A percentile compares a stretch with the other conserved stretches of the same genome.
Conservation (phyloP, 1,140 invertebrate genomes). For the Formica selysi region DNA sequence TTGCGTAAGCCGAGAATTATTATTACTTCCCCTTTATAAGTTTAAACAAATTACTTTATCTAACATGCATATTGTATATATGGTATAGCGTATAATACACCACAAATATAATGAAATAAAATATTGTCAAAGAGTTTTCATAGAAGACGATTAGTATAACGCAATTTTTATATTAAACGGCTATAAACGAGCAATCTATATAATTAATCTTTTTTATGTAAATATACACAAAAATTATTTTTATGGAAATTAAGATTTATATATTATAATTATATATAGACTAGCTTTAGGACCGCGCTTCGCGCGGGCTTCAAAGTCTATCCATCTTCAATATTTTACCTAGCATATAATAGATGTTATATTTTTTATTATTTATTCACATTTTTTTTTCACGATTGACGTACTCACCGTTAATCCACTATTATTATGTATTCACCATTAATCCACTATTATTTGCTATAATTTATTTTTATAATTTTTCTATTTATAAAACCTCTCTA, state of each 20-base stretch:
- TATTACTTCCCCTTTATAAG: constrained; percentile 35
- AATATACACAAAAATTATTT: not conserved
- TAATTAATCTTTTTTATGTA: not conserved
- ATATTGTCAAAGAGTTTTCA: not conserved
- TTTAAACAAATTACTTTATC: constrained; percentile 54
- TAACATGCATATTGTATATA: constrained; percentile 37
- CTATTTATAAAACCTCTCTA: no score
- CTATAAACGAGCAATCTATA: not conserved
- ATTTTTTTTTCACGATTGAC: no score
- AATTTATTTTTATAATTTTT: no score
- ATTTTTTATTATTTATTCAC: no score
- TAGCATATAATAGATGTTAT: no score
- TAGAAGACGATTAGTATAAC: not conserved
- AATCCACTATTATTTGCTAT: no score
- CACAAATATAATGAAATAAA: not conserved
- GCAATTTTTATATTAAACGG: not conserved
- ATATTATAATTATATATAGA: no score
- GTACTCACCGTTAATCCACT: no score
- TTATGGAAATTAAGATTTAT: not conserved
- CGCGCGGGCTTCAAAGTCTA: no score
- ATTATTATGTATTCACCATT: no score
- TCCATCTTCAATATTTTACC: no score
- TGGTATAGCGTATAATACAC: not conserved
- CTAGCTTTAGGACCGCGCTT: no score
- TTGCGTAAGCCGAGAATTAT: constrained; percentile 53